Conservation (phyloP, 2,888 invertebrate species). For the Dynastes tityus region DNA sequence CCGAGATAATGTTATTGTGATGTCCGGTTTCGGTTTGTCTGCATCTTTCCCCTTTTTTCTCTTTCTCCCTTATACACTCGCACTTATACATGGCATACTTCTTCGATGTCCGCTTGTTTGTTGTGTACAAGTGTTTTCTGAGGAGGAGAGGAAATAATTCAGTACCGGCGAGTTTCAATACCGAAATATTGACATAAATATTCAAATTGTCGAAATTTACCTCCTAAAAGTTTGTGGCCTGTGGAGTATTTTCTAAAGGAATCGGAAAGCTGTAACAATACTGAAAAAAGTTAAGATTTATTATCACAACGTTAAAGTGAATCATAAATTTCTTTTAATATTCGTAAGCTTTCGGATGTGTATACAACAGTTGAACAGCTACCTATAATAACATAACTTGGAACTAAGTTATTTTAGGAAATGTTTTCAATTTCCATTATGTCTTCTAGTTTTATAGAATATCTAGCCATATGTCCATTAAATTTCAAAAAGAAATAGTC, state of each 20-base stretch:
- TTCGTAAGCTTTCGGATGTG: not conserved
- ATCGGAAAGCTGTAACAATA: slow-evolving; percentile 16
- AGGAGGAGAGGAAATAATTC: slow-evolving; percentile 44
- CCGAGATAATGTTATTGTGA: slow-evolving; percentile 64
- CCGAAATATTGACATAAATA: slow-evolving; percentile 43
- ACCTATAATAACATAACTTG: too few species aligned
- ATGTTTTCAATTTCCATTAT: too few species aligned
- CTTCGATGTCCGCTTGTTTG: slow-evolving; percentile 23
- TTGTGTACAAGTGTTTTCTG: slow-evolving; percentile 48
- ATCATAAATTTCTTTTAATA: slow-evolving; percentile 22
- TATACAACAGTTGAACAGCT: not conserved
- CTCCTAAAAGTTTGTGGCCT: slow-evolving; percentile 42
- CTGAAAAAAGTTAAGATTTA: slow-evolving; percentile 38
- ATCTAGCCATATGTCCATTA: too few species aligned
- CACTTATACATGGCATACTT: slow-evolving; percentile 6
- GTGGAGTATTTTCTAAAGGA: slow-evolving; percentile 32
- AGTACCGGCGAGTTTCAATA: slow-evolving; percentile 35
- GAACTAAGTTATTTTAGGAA: too few species aligned
- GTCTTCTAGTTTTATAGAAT: too few species aligned
- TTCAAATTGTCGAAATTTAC: slow-evolving; percentile 46
- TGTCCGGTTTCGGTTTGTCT: slow-evolving; percentile 60
- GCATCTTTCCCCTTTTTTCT: slow-evolving; percentile 35
- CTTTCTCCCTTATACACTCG: slow-evolving; percentile 18
- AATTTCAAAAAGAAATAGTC: too few species aligned
- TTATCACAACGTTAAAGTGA: slow-evolving; percentile 22